Evolutionary conservation across 2,113 vertebrate genomes (phyloP).

Genomic region (Ictidomys tridecemlineatus): DNA sequence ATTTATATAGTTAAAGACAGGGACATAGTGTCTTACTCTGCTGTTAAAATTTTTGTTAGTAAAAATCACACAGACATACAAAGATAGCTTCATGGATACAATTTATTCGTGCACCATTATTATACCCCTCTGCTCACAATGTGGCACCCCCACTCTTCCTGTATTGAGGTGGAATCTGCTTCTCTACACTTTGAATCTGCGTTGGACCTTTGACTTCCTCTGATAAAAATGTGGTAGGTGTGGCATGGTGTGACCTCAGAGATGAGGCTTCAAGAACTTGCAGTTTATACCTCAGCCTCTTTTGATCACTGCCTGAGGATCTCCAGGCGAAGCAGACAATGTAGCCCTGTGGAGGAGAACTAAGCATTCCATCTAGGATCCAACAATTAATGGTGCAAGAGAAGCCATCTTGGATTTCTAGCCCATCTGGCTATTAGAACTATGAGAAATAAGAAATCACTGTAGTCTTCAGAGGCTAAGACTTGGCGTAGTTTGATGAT

Average conservation of each 20-base stretch:
- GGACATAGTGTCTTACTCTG: not conserved
- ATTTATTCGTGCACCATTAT: not conserved
- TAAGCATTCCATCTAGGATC: not conserved
- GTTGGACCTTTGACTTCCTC: not conserved
- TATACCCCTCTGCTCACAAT: not conserved
- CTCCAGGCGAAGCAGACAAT: not conserved
- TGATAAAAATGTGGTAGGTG: not conserved
- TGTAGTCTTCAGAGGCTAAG: not conserved
- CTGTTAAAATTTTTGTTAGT: not conserved
- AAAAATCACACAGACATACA: not conserved
- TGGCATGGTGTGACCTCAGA: not conserved
- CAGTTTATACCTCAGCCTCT: not conserved
- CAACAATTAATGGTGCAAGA: not conserved
- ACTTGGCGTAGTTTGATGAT: not conserved
- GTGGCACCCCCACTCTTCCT: not conserved
- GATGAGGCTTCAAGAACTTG: not conserved
- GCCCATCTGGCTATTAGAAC: not conserved
- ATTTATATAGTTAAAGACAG: conserved; percentile 27
- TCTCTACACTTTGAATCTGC: not conserved
- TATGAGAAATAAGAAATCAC: not conserved
- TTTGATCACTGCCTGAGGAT: not conserved
- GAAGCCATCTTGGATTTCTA: not conserved
- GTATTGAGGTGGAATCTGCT: not conserved
- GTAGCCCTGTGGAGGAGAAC: fast-evolving
- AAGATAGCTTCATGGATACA: not conserved